Conservation (phyloP, 2,797 vertebrate genomes). For the Monodelphis domestica region DNA sequence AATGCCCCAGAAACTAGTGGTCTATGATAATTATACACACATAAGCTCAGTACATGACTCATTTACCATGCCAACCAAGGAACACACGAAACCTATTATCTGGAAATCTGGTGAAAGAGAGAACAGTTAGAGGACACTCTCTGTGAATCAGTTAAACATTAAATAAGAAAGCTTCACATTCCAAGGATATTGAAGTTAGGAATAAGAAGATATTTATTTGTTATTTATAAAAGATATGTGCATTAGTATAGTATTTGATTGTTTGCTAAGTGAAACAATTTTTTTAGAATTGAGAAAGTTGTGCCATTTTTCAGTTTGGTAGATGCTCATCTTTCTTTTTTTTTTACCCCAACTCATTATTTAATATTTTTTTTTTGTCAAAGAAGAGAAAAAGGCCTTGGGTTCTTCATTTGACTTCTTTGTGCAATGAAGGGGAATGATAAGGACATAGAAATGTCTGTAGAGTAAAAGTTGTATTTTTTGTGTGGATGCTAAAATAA, state of each 20-base stretch:
- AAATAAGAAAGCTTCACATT: constrained; percentile 2
- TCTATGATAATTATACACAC: constrained; percentile 47
- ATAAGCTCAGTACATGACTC: constrained; percentile 49
- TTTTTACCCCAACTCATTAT: constrained; percentile 16
- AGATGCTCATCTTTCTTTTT: neutral
- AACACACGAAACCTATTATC: neutral
- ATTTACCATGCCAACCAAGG: constrained; percentile 12
- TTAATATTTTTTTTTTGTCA: constrained; percentile 34
- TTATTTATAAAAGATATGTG: neutral
- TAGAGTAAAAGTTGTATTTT: neutral
- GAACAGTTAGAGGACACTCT: constrained; percentile 19
- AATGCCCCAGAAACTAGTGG: constrained; percentile 39
- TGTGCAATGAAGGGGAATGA: neutral
- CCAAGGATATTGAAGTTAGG: constrained; percentile 8
- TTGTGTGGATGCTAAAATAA: neutral
- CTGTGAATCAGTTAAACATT: constrained; percentile 38
- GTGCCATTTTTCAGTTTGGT: constrained; percentile 27
- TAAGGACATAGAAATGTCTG: neutral
- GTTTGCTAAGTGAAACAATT: neutral
- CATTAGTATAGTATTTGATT: neutral
- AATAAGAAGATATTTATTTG: constrained; percentile 28
- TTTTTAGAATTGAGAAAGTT: constrained; percentile 14
- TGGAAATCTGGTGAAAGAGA: constrained; percentile 22
- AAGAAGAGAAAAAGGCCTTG: constrained; percentile 21
- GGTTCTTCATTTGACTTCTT: neutral